These are phyloP conservation scores for Sinocyclocheilus rhinocerous DNA, from an alignment of 2,113 vertebrate species.

Conservation along the genomic window DNA sequence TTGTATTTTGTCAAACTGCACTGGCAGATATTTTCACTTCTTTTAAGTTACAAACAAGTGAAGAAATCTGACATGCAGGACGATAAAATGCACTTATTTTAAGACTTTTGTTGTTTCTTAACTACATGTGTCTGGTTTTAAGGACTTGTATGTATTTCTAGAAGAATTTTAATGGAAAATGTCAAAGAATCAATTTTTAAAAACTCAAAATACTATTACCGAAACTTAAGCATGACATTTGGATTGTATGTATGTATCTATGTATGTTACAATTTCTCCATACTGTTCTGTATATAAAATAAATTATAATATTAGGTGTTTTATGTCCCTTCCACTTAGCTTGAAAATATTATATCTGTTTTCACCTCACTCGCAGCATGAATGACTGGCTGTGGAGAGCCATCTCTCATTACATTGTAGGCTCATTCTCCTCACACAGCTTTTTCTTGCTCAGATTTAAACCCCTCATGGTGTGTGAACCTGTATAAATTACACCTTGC, in stretches of 20 bases:
- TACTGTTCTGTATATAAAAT: not conserved
- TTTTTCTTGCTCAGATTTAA: conserved; percentile 38
- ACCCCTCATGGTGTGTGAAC: conserved; percentile 37
- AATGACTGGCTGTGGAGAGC: conserved; percentile 9
- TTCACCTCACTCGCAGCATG: not conserved
- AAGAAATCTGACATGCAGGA: too few relatives aligned
- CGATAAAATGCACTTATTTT: too few relatives aligned
- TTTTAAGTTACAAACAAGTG: too few relatives aligned
- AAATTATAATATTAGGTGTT: not conserved
- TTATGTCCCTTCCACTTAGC: conserved; percentile 18
- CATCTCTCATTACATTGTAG: conserved; percentile 14
- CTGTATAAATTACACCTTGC: conserved; percentile 48
- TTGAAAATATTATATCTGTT: not conserved
- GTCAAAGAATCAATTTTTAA: too few relatives aligned
- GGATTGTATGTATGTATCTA: not conserved
- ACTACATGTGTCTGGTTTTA: too few relatives aligned
- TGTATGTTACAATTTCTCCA: not conserved
- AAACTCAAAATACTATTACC: too few relatives aligned
- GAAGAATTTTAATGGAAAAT: too few relatives aligned
- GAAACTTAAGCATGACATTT: not conserved
- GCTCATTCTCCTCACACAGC: conserved; percentile 4
- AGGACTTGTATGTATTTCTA: too few relatives aligned
- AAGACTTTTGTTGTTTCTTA: too few relatives aligned
- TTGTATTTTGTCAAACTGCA: too few relatives aligned
- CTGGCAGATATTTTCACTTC: too few relatives aligned